Evolutionary conservation across 2,888 invertebrate species (phyloP).

Genomic region (Erebia aethiops): DNA sequence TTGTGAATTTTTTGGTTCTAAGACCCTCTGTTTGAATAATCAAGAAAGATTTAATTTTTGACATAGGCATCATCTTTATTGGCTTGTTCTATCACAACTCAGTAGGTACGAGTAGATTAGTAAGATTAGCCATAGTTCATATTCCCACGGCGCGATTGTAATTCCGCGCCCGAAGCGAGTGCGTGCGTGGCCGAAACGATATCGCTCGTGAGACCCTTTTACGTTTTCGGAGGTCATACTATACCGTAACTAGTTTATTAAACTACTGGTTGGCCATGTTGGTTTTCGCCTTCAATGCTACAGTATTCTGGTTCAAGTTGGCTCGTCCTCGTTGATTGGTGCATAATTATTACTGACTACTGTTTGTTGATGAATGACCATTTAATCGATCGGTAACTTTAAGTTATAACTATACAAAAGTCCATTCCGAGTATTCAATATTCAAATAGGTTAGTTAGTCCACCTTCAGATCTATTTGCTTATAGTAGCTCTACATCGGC

Average conservation of each 20-base stretch:
- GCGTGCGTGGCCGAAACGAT: constrained; percentile 52
- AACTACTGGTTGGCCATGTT: constrained; percentile 42
- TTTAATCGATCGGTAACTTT: neutral
- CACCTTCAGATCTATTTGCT: too few species aligned
- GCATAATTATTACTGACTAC: neutral
- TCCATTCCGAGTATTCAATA: too few species aligned
- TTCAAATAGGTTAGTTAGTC: too few species aligned
- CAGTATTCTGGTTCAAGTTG: constrained; percentile 27
- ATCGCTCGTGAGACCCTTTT: constrained; percentile 54
- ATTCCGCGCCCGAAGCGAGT: constrained; percentile 64
- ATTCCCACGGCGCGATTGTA: constrained; percentile 79
- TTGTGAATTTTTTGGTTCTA: too few species aligned
- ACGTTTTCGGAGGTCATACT: constrained; percentile 55
- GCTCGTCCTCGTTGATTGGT: neutral
- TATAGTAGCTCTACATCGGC: too few species aligned
- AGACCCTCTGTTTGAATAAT: too few species aligned
- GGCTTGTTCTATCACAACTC: neutral
- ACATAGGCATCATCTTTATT: neutral
- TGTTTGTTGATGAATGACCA: neutral
- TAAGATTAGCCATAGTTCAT: constrained; percentile 62
- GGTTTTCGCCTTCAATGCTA: constrained; percentile 27
- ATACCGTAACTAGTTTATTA: constrained; percentile 44
- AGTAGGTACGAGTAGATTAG: too few species aligned
- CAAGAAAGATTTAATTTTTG: too few species aligned
- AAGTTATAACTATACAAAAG: too few species aligned